phyloP scores from a whole-genome alignment of 2,888 invertebrate species.

The Furcula furcula region DNA sequence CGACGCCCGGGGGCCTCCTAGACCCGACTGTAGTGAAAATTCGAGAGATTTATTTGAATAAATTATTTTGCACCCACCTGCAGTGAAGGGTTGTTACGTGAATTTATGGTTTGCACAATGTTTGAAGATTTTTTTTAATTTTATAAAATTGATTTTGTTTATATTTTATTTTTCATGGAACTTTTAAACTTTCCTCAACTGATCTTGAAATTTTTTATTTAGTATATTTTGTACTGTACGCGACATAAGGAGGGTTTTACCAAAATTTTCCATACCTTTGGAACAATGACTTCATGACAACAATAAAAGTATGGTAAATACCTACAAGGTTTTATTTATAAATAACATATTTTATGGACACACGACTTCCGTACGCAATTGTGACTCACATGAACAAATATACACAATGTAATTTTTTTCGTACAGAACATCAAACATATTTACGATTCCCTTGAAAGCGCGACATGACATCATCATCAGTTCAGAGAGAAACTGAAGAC shows the following conservation, averaged over 20 bases:
- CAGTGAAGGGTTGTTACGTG: slow-evolving; percentile 72
- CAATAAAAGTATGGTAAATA: slow-evolving; percentile 8
- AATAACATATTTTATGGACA: slow-evolving; percentile 3
- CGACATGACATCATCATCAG: slow-evolving; percentile 60
- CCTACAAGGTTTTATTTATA: slow-evolving; percentile 1
- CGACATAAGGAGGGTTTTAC: background rate
- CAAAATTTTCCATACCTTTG: background rate
- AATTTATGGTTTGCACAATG: slow-evolving; percentile 55
- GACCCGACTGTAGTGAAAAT: slow-evolving; percentile 54
- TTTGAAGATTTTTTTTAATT: slow-evolving; percentile 16
- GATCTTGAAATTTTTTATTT: background rate
- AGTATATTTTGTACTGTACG: slow-evolving; percentile 2
- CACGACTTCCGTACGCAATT: slow-evolving; percentile 3
- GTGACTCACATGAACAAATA: slow-evolving; percentile 4
- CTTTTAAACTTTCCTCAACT: too few species aligned
- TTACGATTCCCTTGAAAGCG: slow-evolving; percentile 51
- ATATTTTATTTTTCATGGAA: background rate
- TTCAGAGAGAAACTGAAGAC: slow-evolving; percentile 61
- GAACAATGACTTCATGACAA: slow-evolving; percentile 11
- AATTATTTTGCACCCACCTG: slow-evolving; percentile 76
- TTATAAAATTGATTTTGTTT: slow-evolving; percentile 17
- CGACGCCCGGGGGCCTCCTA: slow-evolving; percentile 68
- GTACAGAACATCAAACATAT: slow-evolving; percentile 16
- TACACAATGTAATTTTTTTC: slow-evolving; percentile 2
- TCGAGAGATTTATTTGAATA: slow-evolving; percentile 77